These are phyloP conservation scores for Apaloderma vittatum DNA, from an alignment of 2,113 vertebrate species.

Conservation along the genomic window DNA sequence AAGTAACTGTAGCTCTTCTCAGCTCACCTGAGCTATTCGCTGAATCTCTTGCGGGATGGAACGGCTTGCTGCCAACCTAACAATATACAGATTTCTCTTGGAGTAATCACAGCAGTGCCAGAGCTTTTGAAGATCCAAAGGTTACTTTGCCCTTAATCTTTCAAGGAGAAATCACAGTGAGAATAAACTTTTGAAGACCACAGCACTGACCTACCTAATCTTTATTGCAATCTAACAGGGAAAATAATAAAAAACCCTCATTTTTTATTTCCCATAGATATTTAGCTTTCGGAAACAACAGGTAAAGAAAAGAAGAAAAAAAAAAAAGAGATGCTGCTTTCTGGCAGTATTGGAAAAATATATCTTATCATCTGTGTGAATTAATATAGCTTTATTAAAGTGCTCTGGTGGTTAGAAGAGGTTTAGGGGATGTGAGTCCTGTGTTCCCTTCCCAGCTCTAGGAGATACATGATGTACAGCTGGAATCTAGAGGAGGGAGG, in stretches of 20 bases:
- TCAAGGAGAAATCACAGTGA: slow-evolving; percentile 51
- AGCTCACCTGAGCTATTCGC: slow-evolving; percentile 48
- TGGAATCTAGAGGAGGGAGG: neutral
- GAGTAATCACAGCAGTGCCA: slow-evolving; percentile 49
- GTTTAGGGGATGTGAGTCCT: neutral
- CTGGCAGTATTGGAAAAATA: neutral
- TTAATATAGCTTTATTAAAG: neutral
- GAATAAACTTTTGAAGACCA: slow-evolving; percentile 38
- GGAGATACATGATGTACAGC: neutral
- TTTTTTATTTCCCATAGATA: neutral
- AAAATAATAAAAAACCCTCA: neutral
- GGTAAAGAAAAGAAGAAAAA: accelerated
- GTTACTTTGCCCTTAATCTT: slow-evolving; percentile 38
- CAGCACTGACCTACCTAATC: slow-evolving; percentile 21
- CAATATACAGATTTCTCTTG: slow-evolving; percentile 31
- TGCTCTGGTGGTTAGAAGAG: neutral
- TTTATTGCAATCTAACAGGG: neutral
- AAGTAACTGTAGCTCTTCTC: neutral
- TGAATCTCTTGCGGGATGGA: slow-evolving; percentile 35
- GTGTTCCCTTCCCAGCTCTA: neutral
- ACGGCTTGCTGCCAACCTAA: slow-evolving; percentile 24
- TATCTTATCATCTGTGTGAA: neutral
- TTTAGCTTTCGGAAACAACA: neutral
- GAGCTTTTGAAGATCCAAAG: slow-evolving; percentile 57
- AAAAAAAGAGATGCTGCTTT: neutral